Percentiles rank a stretch among this genome's conserved stretches.
Conservation (phyloP, 2,888 invertebrate species). For the Caenorhabditis becei region DNA sequence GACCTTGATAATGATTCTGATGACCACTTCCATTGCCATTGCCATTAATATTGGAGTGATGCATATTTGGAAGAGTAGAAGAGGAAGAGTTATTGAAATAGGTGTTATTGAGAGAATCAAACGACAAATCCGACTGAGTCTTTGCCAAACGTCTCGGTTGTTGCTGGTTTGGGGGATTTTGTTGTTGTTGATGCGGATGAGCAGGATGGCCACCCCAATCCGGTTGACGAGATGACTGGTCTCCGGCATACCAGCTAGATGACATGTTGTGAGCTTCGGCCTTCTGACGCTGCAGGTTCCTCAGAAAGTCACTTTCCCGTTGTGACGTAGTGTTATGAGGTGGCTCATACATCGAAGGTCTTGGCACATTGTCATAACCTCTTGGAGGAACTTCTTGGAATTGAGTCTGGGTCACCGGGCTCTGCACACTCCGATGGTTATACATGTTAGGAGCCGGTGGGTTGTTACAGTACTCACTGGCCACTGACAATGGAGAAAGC, state of each 20-base stretch:
- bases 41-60: slow-evolving; percentile 1
- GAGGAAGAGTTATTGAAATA: slow-evolving; percentile 23
- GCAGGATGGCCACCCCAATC: slow-evolving; percentile 24
- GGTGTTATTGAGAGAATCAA: slow-evolving; percentile 46
- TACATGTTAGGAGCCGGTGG: slow-evolving; percentile 24
- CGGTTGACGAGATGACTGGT: slow-evolving; percentile 42
- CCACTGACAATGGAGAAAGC: slow-evolving; percentile 56
- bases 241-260: slow-evolving; percentile 59
- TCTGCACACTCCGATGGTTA: slow-evolving; percentile 51
- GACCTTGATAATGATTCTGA: too few species aligned
- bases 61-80: background rate
- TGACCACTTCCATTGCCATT: slow-evolving; percentile 11
- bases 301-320: slow-evolving; percentile 61
- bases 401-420: slow-evolving; percentile 22
- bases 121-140: slow-evolving; percentile 56
- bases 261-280: slow-evolving; percentile 61
- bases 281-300: slow-evolving; percentile 67
- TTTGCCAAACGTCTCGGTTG: slow-evolving; percentile 48
- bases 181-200: slow-evolving; percentile 18
- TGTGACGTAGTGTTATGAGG: slow-evolving; percentile 19
- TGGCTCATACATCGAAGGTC: slow-evolving; percentile 25
- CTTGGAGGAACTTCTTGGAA: slow-evolving; percentile 36
- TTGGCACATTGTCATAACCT: slow-evolving; percentile 57
- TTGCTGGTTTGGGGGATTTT: slow-evolving; percentile 27
- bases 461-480: slow-evolving; percentile 63